Percentiles rank a stretch among this genome's conserved stretches.
These are phyloP conservation scores for Acleris laterana DNA, from an alignment of 2,888 invertebrate species.

Conservation along the genomic window DNA sequence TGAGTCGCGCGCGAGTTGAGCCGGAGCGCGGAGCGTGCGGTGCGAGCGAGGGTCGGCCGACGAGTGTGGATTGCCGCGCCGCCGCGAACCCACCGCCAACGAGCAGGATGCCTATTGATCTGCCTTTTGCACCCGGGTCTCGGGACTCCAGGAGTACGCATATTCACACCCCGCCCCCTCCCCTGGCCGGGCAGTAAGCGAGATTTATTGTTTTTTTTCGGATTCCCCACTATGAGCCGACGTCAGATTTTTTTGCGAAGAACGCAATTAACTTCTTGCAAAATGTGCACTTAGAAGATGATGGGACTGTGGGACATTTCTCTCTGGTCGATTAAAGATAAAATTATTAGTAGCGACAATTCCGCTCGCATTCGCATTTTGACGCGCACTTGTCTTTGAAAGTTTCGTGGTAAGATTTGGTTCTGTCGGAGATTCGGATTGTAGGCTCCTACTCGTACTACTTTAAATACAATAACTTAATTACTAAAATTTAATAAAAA, in stretches of 20 bases:
- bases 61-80: slow-evolving; percentile 47
- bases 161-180: slow-evolving; percentile 49
- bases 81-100: slow-evolving; percentile 45
- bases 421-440: slow-evolving; percentile 3
- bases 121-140: slow-evolving; percentile 62
- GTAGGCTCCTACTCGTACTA: too few relatives aligned
- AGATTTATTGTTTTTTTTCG: slow-evolving; percentile 75
- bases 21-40: slow-evolving; percentile 42
- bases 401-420: slow-evolving; percentile 5
- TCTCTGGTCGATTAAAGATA: slow-evolving; percentile 19
- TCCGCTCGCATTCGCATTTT: slow-evolving; percentile 5
- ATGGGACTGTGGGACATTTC: slow-evolving; percentile 32
- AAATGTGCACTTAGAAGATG: slow-evolving; percentile 43
- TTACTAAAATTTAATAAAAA: too few relatives aligned
- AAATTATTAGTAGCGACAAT: slow-evolving; percentile 24
- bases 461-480: too few relatives aligned
- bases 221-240: slow-evolving; percentile 57
- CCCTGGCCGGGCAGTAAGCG: slow-evolving; percentile 54
- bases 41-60: slow-evolving; percentile 15
- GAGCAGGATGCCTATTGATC: slow-evolving; percentile 70
- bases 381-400: slow-evolving; percentile 1
- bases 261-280: slow-evolving; percentile 38
- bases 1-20: slow-evolving; percentile 4
- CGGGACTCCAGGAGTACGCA: slow-evolving; percentile 51
- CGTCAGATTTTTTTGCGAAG: slow-evolving; percentile 42